Base-by-base conservation (phyloP, 92 coral and sea anemone species). In the Siderastrea siderea region DNA sequence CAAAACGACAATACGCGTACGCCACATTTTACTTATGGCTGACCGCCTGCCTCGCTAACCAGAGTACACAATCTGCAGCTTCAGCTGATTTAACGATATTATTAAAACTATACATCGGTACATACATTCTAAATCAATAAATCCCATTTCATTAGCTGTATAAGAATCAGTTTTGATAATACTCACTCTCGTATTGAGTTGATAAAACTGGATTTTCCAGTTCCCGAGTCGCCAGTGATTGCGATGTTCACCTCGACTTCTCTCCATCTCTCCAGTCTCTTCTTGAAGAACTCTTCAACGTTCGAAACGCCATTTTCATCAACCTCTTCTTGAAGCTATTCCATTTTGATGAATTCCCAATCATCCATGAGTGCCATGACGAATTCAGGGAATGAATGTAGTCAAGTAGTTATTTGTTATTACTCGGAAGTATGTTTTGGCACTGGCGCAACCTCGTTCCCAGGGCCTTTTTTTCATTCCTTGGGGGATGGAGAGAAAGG, bases 121-220 rank as follows among this genome's bases (percentile, higher is more conserved):
- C 38, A 26, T 26, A 26, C 38, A 61, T 15, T 61, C 19, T 15
- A 13, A 16, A 3, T 61, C 26, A 11, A 44, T 2, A 43, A 68
- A n/a, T 10, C 47, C 4, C 47, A 67, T 26, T 38, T 67, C 38
- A 26, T 26, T 26, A 26, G 38, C 49, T 11, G n/a, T 11, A 5
- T 15, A 5, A 44, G 8, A 12, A 68, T 17, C 13, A 26, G 38
- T 26, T 26, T 26, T 26, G 38, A 26, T 26, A 26, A 43, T 5
- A 54, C 61, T 86, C 78, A 86, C 90, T 60, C 85, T 78, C 85
- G 13, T 9, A 86, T 86, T 3, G 77, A 51, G 85, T 86, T 86
- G 55, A 70, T 79, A 46, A 79, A 79, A 38, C 80, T 65, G 3
- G 87, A 79, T 50, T 79, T 87, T 58, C 80, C 86, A 78, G 69